These are phyloP conservation scores for Grammomys surdaster DNA, from an alignment of 2,113 vertebrate genomes.

Conservation along the genomic window DNA sequence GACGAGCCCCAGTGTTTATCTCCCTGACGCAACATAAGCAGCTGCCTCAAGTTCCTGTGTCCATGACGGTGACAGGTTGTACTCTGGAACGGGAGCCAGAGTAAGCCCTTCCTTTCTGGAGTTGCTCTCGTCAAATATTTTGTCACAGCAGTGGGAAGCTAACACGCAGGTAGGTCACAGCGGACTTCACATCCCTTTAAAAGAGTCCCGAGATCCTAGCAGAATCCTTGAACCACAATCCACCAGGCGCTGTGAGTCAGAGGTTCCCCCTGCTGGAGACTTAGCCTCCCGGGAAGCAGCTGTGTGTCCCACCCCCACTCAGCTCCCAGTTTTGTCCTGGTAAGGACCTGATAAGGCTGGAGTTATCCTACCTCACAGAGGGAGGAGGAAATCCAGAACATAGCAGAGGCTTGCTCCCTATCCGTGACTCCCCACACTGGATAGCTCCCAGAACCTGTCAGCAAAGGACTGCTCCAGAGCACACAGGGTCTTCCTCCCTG, in stretches of 20 bases:
- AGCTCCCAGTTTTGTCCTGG: background rate
- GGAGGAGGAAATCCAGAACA: background rate
- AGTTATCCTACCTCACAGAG: background rate
- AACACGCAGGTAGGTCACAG: background rate
- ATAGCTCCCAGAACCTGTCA: background rate
- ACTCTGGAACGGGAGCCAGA: background rate
- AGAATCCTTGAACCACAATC: background rate
- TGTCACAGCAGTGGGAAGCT: background rate
- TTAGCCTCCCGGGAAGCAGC: background rate
- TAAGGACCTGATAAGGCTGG: background rate
- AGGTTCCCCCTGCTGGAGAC: background rate
- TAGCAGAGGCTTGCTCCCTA: background rate
- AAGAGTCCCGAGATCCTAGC: rapidly evolving
- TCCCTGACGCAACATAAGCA: too few species aligned
- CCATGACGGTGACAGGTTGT: background rate
- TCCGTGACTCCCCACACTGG: background rate
- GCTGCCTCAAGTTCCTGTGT: background rate
- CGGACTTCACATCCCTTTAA: background rate
- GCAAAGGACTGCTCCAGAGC: background rate
- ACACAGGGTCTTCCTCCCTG: background rate
- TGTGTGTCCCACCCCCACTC: background rate
- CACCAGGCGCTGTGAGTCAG: background rate
- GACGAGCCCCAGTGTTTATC: background rate
- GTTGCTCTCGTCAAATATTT: background rate
- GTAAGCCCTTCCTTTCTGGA: background rate